Conservation (phyloP, 2,888 invertebrate genomes). For the Petrolisthes cinctipes region DNA sequence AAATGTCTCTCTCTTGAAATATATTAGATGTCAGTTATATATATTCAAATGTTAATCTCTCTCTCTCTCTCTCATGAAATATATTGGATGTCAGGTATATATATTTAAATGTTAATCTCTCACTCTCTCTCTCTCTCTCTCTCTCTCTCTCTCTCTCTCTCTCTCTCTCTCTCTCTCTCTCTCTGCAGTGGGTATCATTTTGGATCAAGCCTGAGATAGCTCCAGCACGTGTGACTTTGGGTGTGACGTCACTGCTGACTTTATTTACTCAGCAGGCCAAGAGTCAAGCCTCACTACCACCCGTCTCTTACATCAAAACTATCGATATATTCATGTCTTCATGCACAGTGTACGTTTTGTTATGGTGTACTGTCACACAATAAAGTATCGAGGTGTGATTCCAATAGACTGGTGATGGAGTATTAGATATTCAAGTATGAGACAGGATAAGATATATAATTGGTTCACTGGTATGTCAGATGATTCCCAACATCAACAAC, state of each 20-base stretch:
- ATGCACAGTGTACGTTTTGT: conserved; percentile 85
- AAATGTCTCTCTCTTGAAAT: neutral
- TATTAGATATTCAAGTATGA: too few relatives aligned
- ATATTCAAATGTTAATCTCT: neutral
- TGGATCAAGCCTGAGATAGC: conserved; percentile 96
- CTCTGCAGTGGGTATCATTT: conserved; percentile 87
- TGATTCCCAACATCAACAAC: too few relatives aligned
- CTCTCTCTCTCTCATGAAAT: neutral
- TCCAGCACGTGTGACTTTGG: conserved; percentile 90
- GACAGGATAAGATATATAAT: too few relatives aligned
- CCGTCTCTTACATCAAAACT: conserved; percentile 92
- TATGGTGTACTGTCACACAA: too few relatives aligned
- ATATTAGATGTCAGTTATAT: neutral
- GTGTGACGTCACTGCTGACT: conserved; percentile 89
- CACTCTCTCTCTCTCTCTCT: neutral
- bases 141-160: neutral
- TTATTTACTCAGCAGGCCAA: conserved; percentile 93
- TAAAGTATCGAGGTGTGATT: too few relatives aligned
- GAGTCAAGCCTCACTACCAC: conserved; percentile 91
- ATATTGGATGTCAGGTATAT: neutral
- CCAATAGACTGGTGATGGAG: too few relatives aligned
- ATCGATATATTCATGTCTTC: conserved; percentile 94
- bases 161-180: conserved; percentile 1
- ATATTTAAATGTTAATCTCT: too few relatives aligned
- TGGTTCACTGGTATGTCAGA: too few relatives aligned